These are phyloP conservation scores for Donacobius atricapilla DNA, from an alignment of 2,113 vertebrate genomes.

Conservation along the genomic window DNA sequence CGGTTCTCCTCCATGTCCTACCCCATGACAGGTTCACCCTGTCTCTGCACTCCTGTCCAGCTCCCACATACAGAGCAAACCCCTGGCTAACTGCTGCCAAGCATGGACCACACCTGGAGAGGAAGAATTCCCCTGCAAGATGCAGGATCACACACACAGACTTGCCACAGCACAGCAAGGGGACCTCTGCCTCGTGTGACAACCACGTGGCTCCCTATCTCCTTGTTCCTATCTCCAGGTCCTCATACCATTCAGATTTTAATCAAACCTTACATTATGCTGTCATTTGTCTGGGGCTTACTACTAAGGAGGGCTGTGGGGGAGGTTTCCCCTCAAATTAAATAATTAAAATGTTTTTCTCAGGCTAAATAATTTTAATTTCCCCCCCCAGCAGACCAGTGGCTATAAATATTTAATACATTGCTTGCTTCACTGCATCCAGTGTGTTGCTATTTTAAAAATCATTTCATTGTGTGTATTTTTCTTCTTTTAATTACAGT, in stretches of 20 bases:
- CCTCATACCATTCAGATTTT: background rate
- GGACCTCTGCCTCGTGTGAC: background rate
- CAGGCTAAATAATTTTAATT: slow-evolving; percentile 17
- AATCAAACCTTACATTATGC: slow-evolving; percentile 18
- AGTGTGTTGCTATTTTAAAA: background rate
- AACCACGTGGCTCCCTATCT: background rate
- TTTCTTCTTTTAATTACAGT: slow-evolving; percentile 66
- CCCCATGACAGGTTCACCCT: accelerated
- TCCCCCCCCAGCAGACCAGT: background rate
- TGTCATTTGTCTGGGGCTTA: slow-evolving; percentile 4
- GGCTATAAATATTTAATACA: slow-evolving; percentile 42
- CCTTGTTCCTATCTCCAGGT: background rate
- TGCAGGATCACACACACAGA: background rate
- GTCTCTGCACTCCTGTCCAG: background rate
- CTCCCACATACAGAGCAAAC: background rate
- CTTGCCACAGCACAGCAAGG: background rate
- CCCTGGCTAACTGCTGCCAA: background rate
- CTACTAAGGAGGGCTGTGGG: background rate
- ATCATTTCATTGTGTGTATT: slow-evolving; percentile 48
- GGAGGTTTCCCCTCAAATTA: slow-evolving; percentile 32
- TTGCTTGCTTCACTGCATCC: slow-evolving; percentile 2
- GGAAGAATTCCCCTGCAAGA: background rate
- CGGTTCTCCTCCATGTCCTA: background rate
- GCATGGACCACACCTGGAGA: background rate
- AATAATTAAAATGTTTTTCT: slow-evolving; percentile 65